phyloP scores from a whole-genome alignment of 2,113 vertebrate genomes.

The Talpa occidentalis region DNA sequence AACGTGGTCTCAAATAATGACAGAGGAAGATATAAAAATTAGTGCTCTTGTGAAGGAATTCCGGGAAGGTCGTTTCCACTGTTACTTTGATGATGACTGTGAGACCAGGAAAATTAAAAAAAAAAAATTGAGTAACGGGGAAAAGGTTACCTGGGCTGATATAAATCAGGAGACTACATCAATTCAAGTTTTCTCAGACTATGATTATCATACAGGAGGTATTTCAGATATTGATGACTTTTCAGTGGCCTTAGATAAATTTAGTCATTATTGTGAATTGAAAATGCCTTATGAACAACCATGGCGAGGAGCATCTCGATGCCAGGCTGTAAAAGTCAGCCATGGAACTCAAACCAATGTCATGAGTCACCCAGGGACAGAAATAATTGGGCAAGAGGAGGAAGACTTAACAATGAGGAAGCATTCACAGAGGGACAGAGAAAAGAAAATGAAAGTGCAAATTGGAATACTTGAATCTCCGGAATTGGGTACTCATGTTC shows the following conservation, averaged over 20 bases:
- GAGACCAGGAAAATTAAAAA: conserved; percentile 79
- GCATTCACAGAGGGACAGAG: conserved; percentile 81
- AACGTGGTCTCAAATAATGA: conserved; percentile 91
- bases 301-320: conserved; percentile 90
- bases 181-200: conserved; percentile 80
- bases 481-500: conserved; percentile 85
- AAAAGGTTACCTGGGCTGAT: conserved; percentile 35
- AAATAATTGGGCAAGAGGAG: conserved; percentile 77
- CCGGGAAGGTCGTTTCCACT: conserved; percentile 88
- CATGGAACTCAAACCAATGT: conserved; percentile 91
- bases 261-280: conserved; percentile 57
- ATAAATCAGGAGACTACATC: conserved; percentile 49
- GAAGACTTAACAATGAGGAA: conserved; percentile 71
- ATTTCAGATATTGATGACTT: conserved; percentile 75
- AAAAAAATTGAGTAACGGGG: conserved; percentile 66
- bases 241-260: conserved; percentile 72
- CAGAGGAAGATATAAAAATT: conserved; percentile 92
- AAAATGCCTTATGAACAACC: conserved; percentile 81
- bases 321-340: conserved; percentile 93
- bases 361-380: conserved; percentile 85
- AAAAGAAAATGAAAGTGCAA: conserved; percentile 86
- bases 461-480: conserved; percentile 87
- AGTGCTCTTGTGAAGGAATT: conserved; percentile 91
- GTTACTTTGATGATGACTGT: conserved; percentile 92
- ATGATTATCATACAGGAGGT: conserved; percentile 72